Evolutionary conservation across 1,140 invertebrate species (phyloP), one percentile per base, ranked within the genome.

Genomic region (Aradophagus sp.): DNA sequence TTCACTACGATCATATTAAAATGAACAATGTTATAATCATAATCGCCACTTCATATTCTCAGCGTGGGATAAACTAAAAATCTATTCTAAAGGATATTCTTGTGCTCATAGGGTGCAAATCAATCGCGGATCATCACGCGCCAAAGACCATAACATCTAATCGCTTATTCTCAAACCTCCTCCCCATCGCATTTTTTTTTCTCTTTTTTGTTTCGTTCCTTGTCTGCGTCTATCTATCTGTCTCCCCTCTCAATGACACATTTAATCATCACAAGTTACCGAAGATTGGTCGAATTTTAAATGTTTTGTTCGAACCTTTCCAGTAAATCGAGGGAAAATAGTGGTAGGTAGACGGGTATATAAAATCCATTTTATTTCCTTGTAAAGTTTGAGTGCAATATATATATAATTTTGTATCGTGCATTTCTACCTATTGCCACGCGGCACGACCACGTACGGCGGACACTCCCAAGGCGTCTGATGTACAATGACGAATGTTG

Each of bases 281-380:
- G 58, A 63, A 63, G 32, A 73, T 73, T 81, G 69, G 75, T 52
- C 62, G 63, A 83, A 81, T 82, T 81, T 77, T 78, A 77, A 78
- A 84, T 77, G 75, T 82, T 83, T 78, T 83, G 74, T 83, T 83
- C 81, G 80, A 83, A 83, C 77, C 76, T 84, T 84, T 84, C 82
- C 80, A 84, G 82, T 84, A 84, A 84, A 84, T 84, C 82, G 79
- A 84, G 80, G 82, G 82, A 84, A 73, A 82, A 77, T 82, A 84
- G 82, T 84, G 82, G 82, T 84, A 84, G 82, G 82, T 84, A 83
- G 71, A 81, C 74, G 79, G 80, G 80, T 81, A 80, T 79, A 80
- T 80, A 79, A 79, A 80, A 81, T 53, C 77, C 74, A 67, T 80
- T 80, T 78, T 78, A 65, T 76, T 77, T 83, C 78, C 80, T 82